Percentiles rank a stretch among this genome's conserved stretches.
These are phyloP conservation scores for Cyclargus thomasi DNA, from an alignment of 1,140 invertebrate genomes.

Conservation along the genomic window DNA sequence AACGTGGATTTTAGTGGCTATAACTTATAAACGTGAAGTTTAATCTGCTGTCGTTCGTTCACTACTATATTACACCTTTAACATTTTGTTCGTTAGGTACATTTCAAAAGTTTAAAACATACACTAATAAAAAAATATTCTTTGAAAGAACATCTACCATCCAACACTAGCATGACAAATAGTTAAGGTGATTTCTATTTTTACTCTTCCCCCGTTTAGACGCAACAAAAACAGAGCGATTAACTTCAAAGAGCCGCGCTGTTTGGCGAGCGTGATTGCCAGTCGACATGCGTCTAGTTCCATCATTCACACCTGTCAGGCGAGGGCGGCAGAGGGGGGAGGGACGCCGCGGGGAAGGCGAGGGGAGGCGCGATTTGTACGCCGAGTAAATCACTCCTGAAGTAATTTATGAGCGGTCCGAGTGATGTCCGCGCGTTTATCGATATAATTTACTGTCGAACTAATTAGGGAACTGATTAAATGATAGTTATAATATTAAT, in stretches of 20 bases:
- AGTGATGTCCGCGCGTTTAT: slow-evolving; percentile 35
- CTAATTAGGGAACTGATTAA: background rate
- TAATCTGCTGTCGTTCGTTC: background rate
- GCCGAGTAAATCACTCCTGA: slow-evolving; percentile 61
- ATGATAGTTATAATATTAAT: background rate
- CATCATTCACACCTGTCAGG: slow-evolving; percentile 62
- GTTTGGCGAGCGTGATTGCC: slow-evolving; percentile 44
- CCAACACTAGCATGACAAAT: background rate
- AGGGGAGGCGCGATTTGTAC: slow-evolving; percentile 54
- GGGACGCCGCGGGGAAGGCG: slow-evolving; percentile 38
- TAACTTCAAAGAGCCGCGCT: slow-evolving; percentile 48
- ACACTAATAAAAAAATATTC: background rate
- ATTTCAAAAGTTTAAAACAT: background rate
- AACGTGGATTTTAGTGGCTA: background rate
- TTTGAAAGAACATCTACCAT: background rate
- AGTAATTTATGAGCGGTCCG: slow-evolving; percentile 54
- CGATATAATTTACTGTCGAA: slow-evolving; percentile 23
- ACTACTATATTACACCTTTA: background rate
- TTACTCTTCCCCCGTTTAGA: slow-evolving; percentile 28
- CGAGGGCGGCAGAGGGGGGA: slow-evolving; percentile 36
- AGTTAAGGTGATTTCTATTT: slow-evolving; percentile 26
- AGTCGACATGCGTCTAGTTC: slow-evolving; percentile 45
- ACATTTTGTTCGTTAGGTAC: background rate
- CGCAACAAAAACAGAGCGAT: slow-evolving; percentile 48
- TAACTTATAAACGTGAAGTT: background rate